Conservation (phyloP, 1,140 invertebrate species). For the Bombus confusus region DNA sequence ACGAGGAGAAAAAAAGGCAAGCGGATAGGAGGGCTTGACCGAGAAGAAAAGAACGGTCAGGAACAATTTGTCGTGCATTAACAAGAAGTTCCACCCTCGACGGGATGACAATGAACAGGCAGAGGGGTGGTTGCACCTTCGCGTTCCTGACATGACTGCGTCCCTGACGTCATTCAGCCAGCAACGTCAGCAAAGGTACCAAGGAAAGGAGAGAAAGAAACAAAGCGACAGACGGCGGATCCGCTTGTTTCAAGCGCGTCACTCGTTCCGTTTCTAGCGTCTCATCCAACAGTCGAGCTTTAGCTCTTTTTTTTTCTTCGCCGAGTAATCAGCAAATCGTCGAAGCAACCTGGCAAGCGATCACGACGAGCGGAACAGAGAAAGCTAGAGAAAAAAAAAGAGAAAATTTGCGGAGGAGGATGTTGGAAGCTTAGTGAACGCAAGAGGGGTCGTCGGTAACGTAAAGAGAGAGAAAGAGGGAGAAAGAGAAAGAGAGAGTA, state of each 20-base stretch:
- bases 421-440: slow-evolving; percentile 1
- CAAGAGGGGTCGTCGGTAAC: slow-evolving; percentile 32
- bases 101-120: slow-evolving; percentile 15
- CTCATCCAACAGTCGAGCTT: slow-evolving; percentile 3
- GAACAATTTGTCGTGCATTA: slow-evolving; percentile 37
- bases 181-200: slow-evolving; percentile 57
- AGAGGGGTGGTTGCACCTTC: slow-evolving; percentile 26
- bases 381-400: slow-evolving; percentile 3
- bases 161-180: slow-evolving; percentile 33
- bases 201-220: slow-evolving; percentile 8
- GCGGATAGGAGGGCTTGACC: neutral
- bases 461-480: neutral
- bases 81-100: neutral
- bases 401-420: slow-evolving; percentile 1
- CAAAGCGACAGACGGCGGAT: slow-evolving; percentile 16
- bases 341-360: slow-evolving; percentile 68
- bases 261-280: slow-evolving; percentile 52
- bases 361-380: slow-evolving; percentile 37
- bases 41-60: neutral
- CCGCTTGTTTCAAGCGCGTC: slow-evolving; percentile 60
- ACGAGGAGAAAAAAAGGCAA: neutral
- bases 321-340: slow-evolving; percentile 78
- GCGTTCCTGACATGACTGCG: slow-evolving; percentile 46
- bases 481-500: neutral
- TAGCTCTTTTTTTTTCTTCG: slow-evolving; percentile 32